Base-by-base conservation (phyloP, 2,797 vertebrate species). In the Mus minutoides region DNA sequence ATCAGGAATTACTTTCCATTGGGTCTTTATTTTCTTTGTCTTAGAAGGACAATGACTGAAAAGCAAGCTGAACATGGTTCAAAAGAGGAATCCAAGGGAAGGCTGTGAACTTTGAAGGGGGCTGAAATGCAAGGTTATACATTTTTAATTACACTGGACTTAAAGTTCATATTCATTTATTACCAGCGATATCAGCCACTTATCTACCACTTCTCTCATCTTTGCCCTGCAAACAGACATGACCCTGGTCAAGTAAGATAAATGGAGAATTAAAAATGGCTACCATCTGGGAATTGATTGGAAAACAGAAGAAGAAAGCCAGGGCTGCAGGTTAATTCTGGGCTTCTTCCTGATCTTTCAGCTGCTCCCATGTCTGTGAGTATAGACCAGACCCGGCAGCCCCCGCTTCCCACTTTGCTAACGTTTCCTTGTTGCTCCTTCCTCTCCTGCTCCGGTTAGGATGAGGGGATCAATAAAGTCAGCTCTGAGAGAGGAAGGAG, bases 401-500 rank as follows among this genome's bases (percentile, higher is more conserved):
- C 94, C 91, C 31, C 12, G 0, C 64, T 54, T 67, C 83, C 56
- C 34, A 34, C 93, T 94, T n/a, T 49, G 73, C 84, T 88, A 94
- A 67, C 24, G 1, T 86, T 88, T 94, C 93, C 92, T 84, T 21
- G 0, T 46, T 88, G 79, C 85, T 60, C 90, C 69, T 88, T 94
- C 92, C 43, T 90, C 64, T 73, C 79, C 64, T 86, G 67, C 75
- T 90, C 97, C 88, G 22, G 62, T 92, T 93, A 40, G 97, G 94
- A 95, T 79, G 85, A 97, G 96, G 64, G 96, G 97, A 98, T 98
- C 98, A 4, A 98, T 99, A 92, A 29, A 92, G 97, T 90, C 96
- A 97, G 96, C 97, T 91, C 95, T 90, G 97, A 88, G 97, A 95
- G 96, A 98, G 98, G 98, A 98, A 98, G 97, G 97, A 97, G 95